Evolutionary conservation across 2,113 vertebrate genomes (phyloP).

Genomic region (Takifugu flavidus): DNA sequence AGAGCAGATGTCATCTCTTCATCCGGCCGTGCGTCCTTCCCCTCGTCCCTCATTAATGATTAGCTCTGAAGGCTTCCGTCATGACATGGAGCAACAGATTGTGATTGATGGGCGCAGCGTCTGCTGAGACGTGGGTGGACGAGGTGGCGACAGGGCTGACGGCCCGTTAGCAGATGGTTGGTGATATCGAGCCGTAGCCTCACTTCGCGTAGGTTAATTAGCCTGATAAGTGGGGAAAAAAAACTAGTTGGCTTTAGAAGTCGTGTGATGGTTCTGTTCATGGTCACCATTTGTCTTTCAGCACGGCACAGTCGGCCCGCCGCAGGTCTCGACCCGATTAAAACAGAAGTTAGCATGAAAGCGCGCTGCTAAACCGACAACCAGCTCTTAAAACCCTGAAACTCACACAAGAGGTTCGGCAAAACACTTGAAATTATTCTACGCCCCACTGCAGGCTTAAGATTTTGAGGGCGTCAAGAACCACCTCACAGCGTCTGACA

Average conservation of each 20-base stretch:
- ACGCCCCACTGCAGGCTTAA: no score
- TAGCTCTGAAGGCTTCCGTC: slow-evolving; percentile 21
- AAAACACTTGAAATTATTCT: no score
- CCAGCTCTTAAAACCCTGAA: no score
- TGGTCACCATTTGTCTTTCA: no score
- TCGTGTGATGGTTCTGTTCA: slow-evolving; percentile 9
- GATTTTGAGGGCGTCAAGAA: no score
- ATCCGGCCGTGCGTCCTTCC: slow-evolving; percentile 9
- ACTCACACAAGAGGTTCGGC: no score
- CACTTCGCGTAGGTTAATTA: slow-evolving; percentile 72
- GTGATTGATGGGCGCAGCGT: slow-evolving; percentile 67
- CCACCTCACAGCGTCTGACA: no score
- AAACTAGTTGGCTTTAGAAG: slow-evolving; percentile 61
- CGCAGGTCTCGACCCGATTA: no score
- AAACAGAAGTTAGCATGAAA: no score
- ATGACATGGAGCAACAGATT: slow-evolving; percentile 57
- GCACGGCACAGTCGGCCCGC: no score
- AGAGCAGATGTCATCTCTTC: slow-evolving; percentile 23
- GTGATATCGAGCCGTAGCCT: slow-evolving; percentile 65
- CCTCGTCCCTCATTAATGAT: slow-evolving; percentile 37
- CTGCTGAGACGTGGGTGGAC: slow-evolving; percentile 59
- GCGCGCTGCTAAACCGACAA: no score
- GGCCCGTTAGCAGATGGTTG: slow-evolving; percentile 70
- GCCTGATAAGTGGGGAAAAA: slow-evolving; percentile 68
- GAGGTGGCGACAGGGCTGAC: slow-evolving; percentile 51